Percentiles rank a stretch among this genome's conserved stretches.
phyloP scores from a whole-genome alignment of 1,140 invertebrate genomes.

The Cherax quadricarinatus region DNA sequence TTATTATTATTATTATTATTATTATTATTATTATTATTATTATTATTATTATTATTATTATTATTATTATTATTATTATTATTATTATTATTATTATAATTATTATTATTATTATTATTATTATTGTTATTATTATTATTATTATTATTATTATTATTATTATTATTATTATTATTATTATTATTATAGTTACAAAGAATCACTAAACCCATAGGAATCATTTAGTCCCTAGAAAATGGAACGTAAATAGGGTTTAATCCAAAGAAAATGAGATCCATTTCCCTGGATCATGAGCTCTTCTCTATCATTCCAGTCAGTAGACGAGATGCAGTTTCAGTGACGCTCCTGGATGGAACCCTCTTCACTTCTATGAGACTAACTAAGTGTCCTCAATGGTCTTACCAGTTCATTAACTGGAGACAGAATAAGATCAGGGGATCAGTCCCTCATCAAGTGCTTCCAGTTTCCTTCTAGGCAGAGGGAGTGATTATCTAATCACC shows the following conservation, averaged over 20 bases:
- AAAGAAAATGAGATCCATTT: neutral
- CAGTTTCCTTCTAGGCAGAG: too few relatives aligned
- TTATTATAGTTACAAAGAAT: neutral
- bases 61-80: conserved; percentile 12
- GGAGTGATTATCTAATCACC: too few relatives aligned
- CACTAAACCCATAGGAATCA: too few relatives aligned
- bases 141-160: neutral
- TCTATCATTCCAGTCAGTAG: neutral
- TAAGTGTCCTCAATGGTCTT: neutral
- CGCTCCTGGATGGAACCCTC: neutral
- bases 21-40: neutral
- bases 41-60: conserved; percentile 29
- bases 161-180: neutral
- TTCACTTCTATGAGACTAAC: neutral
- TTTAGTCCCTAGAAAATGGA: neutral
- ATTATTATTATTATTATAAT: conserved; percentile 2
- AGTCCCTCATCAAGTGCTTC: too few relatives aligned
- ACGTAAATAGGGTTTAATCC: neutral
- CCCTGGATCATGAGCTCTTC: neutral
- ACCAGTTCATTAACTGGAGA: neutral
- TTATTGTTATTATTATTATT: neutral
- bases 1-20: too few relatives aligned
- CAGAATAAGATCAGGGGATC: too few relatives aligned
- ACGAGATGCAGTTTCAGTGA: too few relatives aligned
- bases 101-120: conserved; percentile 16